A percentile compares a stretch with the other conserved stretches of the same genome.
These are phyloP conservation scores for Percina caprodes DNA, from an alignment of 2,113 vertebrate genomes.

Conservation along the genomic window DNA sequence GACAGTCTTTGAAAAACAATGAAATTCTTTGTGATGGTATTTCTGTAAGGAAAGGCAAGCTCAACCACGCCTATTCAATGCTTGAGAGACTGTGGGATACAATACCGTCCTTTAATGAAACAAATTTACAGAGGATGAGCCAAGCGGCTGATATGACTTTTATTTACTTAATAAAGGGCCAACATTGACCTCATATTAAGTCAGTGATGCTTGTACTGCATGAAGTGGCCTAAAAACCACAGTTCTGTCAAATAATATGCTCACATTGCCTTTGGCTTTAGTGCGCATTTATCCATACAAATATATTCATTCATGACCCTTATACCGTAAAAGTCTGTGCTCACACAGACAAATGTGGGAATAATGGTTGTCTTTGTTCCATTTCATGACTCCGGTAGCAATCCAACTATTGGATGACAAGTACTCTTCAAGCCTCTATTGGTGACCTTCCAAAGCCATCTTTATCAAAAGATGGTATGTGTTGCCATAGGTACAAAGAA, in stretches of 20 bases:
- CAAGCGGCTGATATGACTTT: conserved; percentile 23
- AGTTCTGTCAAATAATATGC: conserved; percentile 15
- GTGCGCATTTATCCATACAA: not conserved
- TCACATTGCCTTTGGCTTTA: not conserved
- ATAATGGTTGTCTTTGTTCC: conserved; percentile 17
- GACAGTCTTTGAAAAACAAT: conserved; percentile 17
- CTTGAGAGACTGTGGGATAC: not conserved
- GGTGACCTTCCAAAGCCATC: conserved; percentile 13
- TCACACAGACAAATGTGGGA: conserved; percentile 7
- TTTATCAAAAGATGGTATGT: conserved; percentile 4
- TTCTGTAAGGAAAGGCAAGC: conserved; percentile 11
- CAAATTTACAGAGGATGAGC: not conserved
- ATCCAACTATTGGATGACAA: conserved; percentile 19
- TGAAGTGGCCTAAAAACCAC: not conserved
- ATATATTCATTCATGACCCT: not conserved
- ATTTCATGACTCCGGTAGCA: conserved; percentile 2
- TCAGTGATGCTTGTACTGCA: not conserved
- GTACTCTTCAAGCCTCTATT: not conserved
- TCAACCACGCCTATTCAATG: conserved; percentile 24
- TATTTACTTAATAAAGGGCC: conserved; percentile 15
- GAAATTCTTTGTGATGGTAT: conserved; percentile 34
- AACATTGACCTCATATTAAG: conserved; percentile 17
- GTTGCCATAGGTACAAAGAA: conserved; percentile 28
- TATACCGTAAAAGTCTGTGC: not conserved
- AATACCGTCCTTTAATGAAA: not conserved